phyloP scores from a whole-genome alignment of 2,113 vertebrate species.

The Dicrurus megarhynchus region DNA sequence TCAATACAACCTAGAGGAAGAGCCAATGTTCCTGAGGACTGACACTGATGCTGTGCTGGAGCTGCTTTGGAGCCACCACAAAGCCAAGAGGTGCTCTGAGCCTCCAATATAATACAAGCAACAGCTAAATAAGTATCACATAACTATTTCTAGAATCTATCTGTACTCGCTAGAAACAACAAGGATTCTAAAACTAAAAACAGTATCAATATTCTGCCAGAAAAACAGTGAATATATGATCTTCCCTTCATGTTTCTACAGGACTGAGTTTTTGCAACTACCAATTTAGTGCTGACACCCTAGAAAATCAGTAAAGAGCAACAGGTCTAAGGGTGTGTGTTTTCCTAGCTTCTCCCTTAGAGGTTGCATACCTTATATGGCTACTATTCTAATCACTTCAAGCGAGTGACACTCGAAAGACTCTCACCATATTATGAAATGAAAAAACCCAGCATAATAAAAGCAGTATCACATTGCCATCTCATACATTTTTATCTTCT shows the following conservation, averaged over 20 bases:
- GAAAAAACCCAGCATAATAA: neutral
- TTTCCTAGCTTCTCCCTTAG: neutral
- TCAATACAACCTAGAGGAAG: neutral
- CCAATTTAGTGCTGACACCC: neutral
- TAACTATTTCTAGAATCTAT: neutral
- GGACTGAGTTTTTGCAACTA: neutral
- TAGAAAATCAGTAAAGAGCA: neutral
- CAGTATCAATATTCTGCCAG: neutral
- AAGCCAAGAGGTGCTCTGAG: neutral
- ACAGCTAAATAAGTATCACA: neutral
- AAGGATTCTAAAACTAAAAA: neutral
- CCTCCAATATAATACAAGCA: neutral
- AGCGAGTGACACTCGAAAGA: neutral
- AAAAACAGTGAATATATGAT: neutral
- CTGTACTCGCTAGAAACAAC: neutral
- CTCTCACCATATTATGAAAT: neutral
- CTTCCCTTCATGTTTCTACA: neutral
- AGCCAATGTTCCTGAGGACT: neutral
- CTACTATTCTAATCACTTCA: neutral
- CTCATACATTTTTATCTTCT: neutral
- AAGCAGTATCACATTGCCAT: neutral
- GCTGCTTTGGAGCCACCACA: neutral
- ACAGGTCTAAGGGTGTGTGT: neutral
- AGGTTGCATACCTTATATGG: neutral
- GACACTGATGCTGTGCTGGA: fast-evolving